A percentile compares a stretch with the other conserved stretches of the same genome.
Conservation (phyloP, 2,888 invertebrate genomes). For the Lagria hirta region DNA sequence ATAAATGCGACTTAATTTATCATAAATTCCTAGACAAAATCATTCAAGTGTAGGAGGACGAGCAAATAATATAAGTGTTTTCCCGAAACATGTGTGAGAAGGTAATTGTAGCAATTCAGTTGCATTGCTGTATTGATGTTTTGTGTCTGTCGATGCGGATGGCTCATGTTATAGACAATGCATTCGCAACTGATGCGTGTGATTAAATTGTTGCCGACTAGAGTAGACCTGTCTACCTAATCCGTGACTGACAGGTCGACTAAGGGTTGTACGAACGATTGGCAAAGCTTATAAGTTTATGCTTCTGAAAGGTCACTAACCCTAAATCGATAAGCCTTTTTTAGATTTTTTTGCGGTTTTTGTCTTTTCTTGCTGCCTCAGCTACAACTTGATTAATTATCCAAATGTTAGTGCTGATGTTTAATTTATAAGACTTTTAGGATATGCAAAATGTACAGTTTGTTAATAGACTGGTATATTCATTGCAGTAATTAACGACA, state of each 20-base stretch:
- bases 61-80: too few relatives aligned
- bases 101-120: too few relatives aligned
- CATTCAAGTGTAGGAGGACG: too few relatives aligned
- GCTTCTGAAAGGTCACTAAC: slow-evolving; percentile 25
- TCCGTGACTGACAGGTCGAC: slow-evolving; percentile 38
- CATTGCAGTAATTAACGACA: slow-evolving; percentile 21
- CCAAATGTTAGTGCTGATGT: slow-evolving; percentile 38
- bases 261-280: slow-evolving; percentile 17
- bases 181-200: slow-evolving; percentile 31
- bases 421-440: slow-evolving; percentile 31
- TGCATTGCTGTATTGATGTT: too few relatives aligned
- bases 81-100: too few relatives aligned
- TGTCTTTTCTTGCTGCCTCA: slow-evolving; percentile 10
- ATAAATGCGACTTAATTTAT: too few relatives aligned
- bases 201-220: slow-evolving; percentile 37
- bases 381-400: slow-evolving; percentile 35
- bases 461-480: slow-evolving; percentile 22
- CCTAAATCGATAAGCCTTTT: slow-evolving; percentile 12
- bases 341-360: slow-evolving; percentile 11
- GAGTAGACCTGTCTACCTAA: slow-evolving; percentile 34
- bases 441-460: slow-evolving; percentile 22
- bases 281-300: slow-evolving; percentile 21
- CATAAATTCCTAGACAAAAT: too few relatives aligned
- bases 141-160: slow-evolving; percentile 28
- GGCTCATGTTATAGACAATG: slow-evolving; percentile 25